Evolutionary conservation across 2,888 invertebrate genomes (phyloP), one percentile per base, ranked within the genome.

Genomic region (Chironomus riparius): DNA sequence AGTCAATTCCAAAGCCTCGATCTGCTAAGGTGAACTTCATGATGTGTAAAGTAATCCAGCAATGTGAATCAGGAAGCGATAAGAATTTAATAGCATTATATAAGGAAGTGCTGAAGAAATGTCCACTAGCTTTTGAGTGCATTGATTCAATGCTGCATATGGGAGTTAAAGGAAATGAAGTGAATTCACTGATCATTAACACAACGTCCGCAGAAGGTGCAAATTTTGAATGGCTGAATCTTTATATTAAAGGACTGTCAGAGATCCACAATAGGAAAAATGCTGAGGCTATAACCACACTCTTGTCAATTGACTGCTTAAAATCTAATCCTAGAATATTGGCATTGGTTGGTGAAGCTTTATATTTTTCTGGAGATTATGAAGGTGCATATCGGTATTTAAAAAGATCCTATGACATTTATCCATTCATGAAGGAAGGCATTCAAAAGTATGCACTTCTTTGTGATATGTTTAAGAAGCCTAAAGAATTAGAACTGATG

Each of bases 1-100:
- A 82, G 47, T 78, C 80, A 13, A 79, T 84, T 77, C 87, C 90
- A 0, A 90, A 91, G 80, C 87, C 88, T 75, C 85, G 93, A 76
- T 89, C 89, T 22, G 86, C 91, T 0, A 90, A 91, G 82, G 87
- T 93, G 3, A 92, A 93, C 80, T 89, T 93, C 88, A 89, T 92
- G 12, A 82, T 94, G 74, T 93, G 90, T 4, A 89, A 90, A 81
- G 85, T 93, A 38, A 38, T 38, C 78, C 91, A 91, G 79, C 88
- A 89, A 79, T 87, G 89, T 78, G 86, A 87, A 76, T 13, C 68
- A 0, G 91, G 91, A 12, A 88, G 89, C 85, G 91, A 91, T 79
- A 83, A 90, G 72, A 89, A 90, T 15, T 92, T 92, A 0, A 88
- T 91, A 71, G 87, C 89, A 2, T 89, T 90, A 47, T 94, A 90